phyloP scores from a whole-genome alignment of 2,888 invertebrate species.

The Agrotis segetum region DNA sequence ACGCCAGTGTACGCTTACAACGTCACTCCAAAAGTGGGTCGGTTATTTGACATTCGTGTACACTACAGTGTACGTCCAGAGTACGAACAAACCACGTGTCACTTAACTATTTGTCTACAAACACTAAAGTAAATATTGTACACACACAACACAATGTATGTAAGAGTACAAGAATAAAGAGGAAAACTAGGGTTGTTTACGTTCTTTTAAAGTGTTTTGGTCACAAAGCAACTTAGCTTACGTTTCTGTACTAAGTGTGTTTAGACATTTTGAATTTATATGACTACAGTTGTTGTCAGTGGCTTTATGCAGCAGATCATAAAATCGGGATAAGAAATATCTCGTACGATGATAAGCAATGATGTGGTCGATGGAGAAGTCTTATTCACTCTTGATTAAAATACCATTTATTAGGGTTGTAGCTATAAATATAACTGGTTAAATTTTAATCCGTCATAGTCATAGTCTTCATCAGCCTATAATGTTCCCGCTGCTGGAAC shows the following conservation, averaged over 20 bases:
- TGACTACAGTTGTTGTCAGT: too few relatives aligned
- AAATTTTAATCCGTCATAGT: too few relatives aligned
- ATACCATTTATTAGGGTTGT: too few relatives aligned
- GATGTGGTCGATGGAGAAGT: too few relatives aligned
- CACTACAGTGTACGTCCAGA: constrained; percentile 27
- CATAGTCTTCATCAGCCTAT: too few relatives aligned
- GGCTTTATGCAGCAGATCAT: too few relatives aligned
- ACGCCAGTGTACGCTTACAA: constrained; percentile 35
- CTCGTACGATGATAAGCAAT: too few relatives aligned
- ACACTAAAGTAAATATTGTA: constrained; percentile 28
- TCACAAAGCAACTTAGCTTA: constrained; percentile 1
- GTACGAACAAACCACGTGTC: constrained; percentile 15
- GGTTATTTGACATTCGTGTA: constrained; percentile 50
- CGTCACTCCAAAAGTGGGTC: constrained; percentile 44
- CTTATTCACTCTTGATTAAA: too few relatives aligned
- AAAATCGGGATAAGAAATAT: too few relatives aligned
- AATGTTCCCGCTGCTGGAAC: too few relatives aligned
- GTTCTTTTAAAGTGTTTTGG: constrained; percentile 41
- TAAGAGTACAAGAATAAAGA: constrained; percentile 1
- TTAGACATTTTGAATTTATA: constrained; percentile 14
- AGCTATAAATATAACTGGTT: too few relatives aligned
- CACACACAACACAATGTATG: constrained; percentile 27
- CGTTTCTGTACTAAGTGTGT: constrained; percentile 10
- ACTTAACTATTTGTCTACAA: constrained; percentile 48
- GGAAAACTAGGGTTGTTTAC: constrained; percentile 1